Conservation (phyloP, 92 coral and sea anemone species). For the Nematostella vectensis region DNA sequence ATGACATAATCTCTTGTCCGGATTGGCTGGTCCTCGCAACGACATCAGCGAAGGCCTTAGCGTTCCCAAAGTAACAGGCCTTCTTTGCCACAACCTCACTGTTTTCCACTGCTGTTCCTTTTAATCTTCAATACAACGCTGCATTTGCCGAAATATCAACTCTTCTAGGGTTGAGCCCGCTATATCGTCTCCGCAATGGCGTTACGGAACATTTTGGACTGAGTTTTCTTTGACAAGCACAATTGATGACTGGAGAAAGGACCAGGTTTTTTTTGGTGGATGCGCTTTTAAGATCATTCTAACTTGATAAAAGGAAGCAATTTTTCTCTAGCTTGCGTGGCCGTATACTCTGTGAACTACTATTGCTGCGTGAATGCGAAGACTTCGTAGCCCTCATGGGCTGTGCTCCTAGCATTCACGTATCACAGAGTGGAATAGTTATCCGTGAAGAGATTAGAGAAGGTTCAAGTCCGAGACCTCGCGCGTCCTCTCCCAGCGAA, state of each 20-base stretch:
- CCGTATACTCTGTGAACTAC: too few species aligned
- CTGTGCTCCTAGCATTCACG: slow-evolving; percentile 99
- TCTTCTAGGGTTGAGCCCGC: slow-evolving; percentile 32
- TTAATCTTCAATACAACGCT: slow-evolving; percentile 14
- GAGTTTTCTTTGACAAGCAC: slow-evolving; percentile 15
- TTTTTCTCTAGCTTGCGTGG: slow-evolving; percentile 43
- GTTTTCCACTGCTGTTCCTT: slow-evolving; percentile 18
- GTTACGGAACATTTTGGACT: slow-evolving; percentile 15
- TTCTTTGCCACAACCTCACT: slow-evolving; percentile 7
- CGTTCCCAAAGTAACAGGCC: slow-evolving; percentile 38
- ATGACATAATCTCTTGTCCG: slow-evolving; percentile 7
- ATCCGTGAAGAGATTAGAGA: slow-evolving; percentile 90
- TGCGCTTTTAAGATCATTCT: slow-evolving; percentile 41
- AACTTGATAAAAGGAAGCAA: slow-evolving; percentile 7
- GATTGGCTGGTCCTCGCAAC: slow-evolving; percentile 15
- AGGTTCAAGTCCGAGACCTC: slow-evolving; percentile 88
- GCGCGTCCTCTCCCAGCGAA: slow-evolving; percentile 95
- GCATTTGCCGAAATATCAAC: slow-evolving; percentile 30
- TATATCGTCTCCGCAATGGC: slow-evolving; percentile 19
- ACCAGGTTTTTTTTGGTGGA: slow-evolving; percentile 17
- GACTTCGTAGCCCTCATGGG: slow-evolving; percentile 83
- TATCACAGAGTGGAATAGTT: slow-evolving; percentile 96
- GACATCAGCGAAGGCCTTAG: slow-evolving; percentile 30
- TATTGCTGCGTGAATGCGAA: slow-evolving; percentile 41
- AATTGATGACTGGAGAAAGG: slow-evolving; percentile 21